These are phyloP conservation scores for Leucophora obtusa DNA, from an alignment of 2,888 invertebrate genomes.

Conservation along the genomic window DNA sequence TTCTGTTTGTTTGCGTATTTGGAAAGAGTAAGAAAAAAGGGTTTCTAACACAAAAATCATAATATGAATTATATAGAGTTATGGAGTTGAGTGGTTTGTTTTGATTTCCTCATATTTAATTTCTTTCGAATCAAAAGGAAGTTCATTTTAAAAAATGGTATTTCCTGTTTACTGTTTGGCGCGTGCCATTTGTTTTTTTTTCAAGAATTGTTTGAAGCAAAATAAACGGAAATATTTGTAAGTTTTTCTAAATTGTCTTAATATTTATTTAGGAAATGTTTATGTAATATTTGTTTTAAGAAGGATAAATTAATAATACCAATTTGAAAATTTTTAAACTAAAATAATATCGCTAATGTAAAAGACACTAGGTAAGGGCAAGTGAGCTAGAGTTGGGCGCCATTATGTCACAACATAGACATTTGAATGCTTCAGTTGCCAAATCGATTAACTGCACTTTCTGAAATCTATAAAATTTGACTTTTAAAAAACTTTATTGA, in stretches of 20 bases:
- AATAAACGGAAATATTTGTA: constrained; percentile 54
- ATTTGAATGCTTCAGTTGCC: too few species aligned
- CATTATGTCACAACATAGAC: too few species aligned
- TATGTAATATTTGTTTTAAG: constrained; percentile 25
- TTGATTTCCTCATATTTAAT: constrained; percentile 35
- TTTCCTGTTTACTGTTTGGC: constrained; percentile 53
- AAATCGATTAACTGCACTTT: too few species aligned
- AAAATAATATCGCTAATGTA: too few species aligned
- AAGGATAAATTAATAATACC: constrained; percentile 9
- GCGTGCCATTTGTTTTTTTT: constrained; percentile 56
- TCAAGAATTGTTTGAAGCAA: not conserved
- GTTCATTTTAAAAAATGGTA: constrained; percentile 43
- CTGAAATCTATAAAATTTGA: too few species aligned
- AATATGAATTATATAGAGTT: constrained; percentile 7
- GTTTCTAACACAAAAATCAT: constrained; percentile 14
- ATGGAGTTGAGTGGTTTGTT: constrained; percentile 19
- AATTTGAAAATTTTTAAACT: too few species aligned
- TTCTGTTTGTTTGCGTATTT: not conserved
- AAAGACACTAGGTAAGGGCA: too few species aligned
- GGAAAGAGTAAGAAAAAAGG: constrained; percentile 12
- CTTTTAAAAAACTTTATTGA: too few species aligned
- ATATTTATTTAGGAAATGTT: constrained; percentile 54
- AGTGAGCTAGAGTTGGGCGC: too few species aligned
- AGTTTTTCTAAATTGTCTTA: constrained; percentile 45
- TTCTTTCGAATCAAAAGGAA: constrained; percentile 24